phyloP scores from a whole-genome alignment of 2,888 invertebrate genomes.

The Exephanes ischioxanthus region DNA sequence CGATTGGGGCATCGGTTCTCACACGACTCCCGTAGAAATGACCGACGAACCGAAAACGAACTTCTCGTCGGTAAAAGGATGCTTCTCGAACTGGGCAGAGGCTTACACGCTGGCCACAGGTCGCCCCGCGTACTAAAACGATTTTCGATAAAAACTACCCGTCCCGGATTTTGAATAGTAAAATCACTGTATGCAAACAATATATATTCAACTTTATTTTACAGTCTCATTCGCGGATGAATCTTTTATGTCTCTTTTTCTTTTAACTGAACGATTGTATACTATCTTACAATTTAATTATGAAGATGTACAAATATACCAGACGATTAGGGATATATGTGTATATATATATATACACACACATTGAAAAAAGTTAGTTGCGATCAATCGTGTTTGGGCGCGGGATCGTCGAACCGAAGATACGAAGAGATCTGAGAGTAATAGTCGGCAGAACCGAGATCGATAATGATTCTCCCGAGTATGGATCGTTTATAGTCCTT shows the following conservation, averaged over 20 bases:
- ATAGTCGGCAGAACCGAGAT: not conserved
- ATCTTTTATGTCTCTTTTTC: slow-evolving; percentile 3
- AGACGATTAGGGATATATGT: not conserved
- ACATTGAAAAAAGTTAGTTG: slow-evolving; percentile 49
- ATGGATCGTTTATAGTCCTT: not conserved
- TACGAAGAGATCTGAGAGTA: not conserved
- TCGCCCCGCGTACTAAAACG: slow-evolving; percentile 53
- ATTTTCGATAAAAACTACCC: not conserved
- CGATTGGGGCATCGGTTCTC: slow-evolving; percentile 63
- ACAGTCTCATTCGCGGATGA: slow-evolving; percentile 38
- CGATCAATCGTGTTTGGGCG: slow-evolving; percentile 17
- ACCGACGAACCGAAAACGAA: slow-evolving; percentile 66
- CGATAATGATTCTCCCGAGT: not conserved
- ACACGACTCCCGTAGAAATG: slow-evolving; percentile 63
- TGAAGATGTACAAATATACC: slow-evolving; percentile 60
- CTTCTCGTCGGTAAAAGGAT: slow-evolving; percentile 56
- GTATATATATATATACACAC: slow-evolving; percentile 41
- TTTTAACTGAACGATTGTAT: slow-evolving; percentile 34
- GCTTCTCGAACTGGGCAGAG: slow-evolving; percentile 67
- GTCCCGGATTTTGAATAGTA: not conserved
- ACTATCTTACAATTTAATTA: slow-evolving; percentile 47
- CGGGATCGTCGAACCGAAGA: not conserved
- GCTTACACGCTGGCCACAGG: slow-evolving; percentile 59
- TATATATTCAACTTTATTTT: slow-evolving; percentile 63
- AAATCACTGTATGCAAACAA: slow-evolving; percentile 53